These are phyloP conservation scores for Cydia strobilella DNA, from an alignment of 1,140 invertebrate genomes.

Conservation along the genomic window DNA sequence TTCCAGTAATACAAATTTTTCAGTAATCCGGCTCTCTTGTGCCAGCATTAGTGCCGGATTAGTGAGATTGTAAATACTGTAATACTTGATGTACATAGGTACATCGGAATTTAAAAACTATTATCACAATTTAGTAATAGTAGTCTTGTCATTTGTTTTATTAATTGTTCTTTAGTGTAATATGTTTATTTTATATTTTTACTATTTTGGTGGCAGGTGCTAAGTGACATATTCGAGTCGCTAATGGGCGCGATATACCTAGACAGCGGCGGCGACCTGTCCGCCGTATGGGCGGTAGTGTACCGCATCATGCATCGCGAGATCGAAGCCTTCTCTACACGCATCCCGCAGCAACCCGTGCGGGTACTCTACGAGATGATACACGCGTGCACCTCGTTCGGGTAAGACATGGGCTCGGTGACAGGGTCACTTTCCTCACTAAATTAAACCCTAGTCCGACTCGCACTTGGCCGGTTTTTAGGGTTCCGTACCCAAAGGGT, in stretches of 20 bases:
- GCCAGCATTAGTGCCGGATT: too few species aligned
- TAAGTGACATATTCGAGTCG: constrained; percentile 97
- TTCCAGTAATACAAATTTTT: too few species aligned
- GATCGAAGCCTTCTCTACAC: constrained; percentile 87
- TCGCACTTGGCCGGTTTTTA: too few species aligned
- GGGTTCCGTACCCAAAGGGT: too few species aligned
- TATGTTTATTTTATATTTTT: constrained; percentile 4
- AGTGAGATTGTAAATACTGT: too few species aligned
- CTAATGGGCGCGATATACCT: constrained; percentile 95
- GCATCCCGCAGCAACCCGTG: constrained; percentile 94
- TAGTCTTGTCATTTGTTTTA: too few species aligned
- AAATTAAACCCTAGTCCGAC: too few species aligned
- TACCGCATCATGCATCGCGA: constrained; percentile 88
- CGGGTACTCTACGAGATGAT: constrained; percentile 89
- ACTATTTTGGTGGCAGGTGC: constrained; percentile 48
- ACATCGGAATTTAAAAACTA: too few species aligned
- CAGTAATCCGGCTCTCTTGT: too few species aligned
- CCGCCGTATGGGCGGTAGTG: constrained; percentile 91
- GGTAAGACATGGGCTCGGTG: constrained; percentile 77
- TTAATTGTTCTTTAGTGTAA: neutral
- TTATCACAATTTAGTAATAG: too few species aligned
- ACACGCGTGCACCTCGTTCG: constrained; percentile 81
- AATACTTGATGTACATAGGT: too few species aligned
- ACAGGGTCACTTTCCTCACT: too few species aligned
- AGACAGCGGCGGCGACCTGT: constrained; percentile 90